Evolutionary conservation across 2,113 vertebrate genomes (phyloP).

Genomic region (Neopipo cinnamomea): DNA sequence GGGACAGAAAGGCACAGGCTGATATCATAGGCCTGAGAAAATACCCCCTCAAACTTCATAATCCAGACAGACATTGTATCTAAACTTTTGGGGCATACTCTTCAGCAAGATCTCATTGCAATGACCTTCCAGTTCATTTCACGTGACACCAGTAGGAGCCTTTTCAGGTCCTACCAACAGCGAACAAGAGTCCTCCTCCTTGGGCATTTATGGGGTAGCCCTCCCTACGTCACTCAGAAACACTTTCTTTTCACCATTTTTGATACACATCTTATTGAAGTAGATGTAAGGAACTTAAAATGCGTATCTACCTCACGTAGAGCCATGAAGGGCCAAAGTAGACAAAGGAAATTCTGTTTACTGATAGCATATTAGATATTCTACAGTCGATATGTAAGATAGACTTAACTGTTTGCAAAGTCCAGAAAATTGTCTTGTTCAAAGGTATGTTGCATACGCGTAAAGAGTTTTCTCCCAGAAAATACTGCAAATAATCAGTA

Average conservation of each 20-base stretch:
- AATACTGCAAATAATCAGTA: neutral
- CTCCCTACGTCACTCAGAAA: neutral
- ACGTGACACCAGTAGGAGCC: neutral
- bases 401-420: neutral
- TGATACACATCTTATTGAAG: neutral
- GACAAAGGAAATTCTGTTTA: neutral
- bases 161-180: neutral
- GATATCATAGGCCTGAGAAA: neutral
- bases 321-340: neutral
- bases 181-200: accelerated
- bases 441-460: neutral
- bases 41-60: neutral
- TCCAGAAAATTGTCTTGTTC: neutral
- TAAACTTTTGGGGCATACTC: neutral
- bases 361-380: neutral
- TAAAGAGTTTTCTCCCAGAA: neutral
- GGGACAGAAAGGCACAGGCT: neutral
- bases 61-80: neutral
- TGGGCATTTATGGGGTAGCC: neutral
- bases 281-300: neutral
- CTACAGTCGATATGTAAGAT: accelerated
- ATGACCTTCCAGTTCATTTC: neutral
- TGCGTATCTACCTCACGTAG: accelerated
- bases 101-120: neutral
- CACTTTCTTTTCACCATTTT: neutral